phyloP scores from a whole-genome alignment of 2,888 invertebrate genomes.

The Drosophila neutralis region DNA sequence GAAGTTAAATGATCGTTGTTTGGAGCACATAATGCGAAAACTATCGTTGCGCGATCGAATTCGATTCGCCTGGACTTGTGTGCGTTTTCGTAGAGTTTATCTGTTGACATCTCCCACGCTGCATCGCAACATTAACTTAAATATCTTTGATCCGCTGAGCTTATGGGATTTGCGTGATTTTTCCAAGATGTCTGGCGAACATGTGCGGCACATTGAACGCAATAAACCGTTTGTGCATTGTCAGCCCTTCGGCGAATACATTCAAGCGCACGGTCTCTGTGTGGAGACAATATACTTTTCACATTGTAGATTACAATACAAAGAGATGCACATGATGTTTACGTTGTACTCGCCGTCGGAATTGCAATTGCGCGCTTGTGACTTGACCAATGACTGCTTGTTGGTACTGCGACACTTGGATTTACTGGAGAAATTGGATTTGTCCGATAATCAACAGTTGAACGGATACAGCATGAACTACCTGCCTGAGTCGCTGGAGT shows the following conservation, averaged over 20 bases:
- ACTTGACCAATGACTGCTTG: slow-evolving; percentile 11
- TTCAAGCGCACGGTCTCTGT: slow-evolving; percentile 36
- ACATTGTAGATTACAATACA: slow-evolving; percentile 8
- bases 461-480: slow-evolving; percentile 29
- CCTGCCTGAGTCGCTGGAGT: slow-evolving; percentile 23
- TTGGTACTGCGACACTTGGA: slow-evolving; percentile 8
- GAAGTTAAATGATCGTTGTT: slow-evolving; percentile 35
- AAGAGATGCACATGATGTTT: slow-evolving; percentile 28
- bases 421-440: slow-evolving; percentile 9
- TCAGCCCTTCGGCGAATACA: slow-evolving; percentile 27
- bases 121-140: slow-evolving; percentile 17
- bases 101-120: slow-evolving; percentile 20
- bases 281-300: slow-evolving; percentile 17
- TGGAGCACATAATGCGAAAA: slow-evolving; percentile 32
- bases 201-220: slow-evolving; percentile 30
- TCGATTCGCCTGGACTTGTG: slow-evolving; percentile 41
- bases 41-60: slow-evolving; percentile 38
- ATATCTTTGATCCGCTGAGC: slow-evolving; percentile 29
- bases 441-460: slow-evolving; percentile 36
- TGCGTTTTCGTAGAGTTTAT: slow-evolving; percentile 31
- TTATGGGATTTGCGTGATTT: slow-evolving; percentile 49
- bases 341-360: background rate
- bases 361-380: slow-evolving; percentile 27
- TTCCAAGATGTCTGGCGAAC: slow-evolving; percentile 26
- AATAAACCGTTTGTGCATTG: slow-evolving; percentile 27